Percentiles rank a stretch among this genome's conserved stretches.
Conservation (phyloP, 2,888 invertebrate species). For the Plagodis dolabraria region DNA sequence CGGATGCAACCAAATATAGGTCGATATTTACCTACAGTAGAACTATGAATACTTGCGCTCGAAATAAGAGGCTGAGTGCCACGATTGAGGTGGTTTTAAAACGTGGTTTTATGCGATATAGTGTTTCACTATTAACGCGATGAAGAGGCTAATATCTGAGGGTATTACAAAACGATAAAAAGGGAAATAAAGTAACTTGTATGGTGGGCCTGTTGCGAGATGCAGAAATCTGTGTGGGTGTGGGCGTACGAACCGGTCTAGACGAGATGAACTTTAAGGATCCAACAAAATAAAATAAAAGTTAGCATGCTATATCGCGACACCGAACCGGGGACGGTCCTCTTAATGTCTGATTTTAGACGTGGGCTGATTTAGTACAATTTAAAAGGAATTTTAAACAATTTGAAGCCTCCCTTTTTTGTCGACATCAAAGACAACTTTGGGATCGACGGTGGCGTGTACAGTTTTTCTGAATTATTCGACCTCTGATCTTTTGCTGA, state of each 20-base stretch:
- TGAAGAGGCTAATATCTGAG: conserved; percentile 67
- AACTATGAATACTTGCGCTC: conserved; percentile 14
- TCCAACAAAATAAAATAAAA: conserved; percentile 78
- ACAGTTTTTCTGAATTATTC: conserved; percentile 18
- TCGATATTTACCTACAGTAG: conserved; percentile 1
- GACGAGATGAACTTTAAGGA: conserved; percentile 82
- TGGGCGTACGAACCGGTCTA: conserved; percentile 79
- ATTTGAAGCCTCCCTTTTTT: conserved; percentile 32
- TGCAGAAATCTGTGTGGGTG: conserved; percentile 82
- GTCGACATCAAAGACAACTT: conserved; percentile 33
- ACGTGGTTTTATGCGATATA: conserved; percentile 52
- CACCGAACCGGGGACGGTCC: conserved; percentile 62
- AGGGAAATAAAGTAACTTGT: conserved; percentile 79
- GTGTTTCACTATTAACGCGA: conserved; percentile 70
- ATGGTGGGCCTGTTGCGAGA: conserved; percentile 79
- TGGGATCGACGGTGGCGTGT: conserved; percentile 18
- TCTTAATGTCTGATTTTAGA: conserved; percentile 64
- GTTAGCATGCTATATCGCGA: conserved; percentile 63
- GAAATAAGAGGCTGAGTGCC: conserved; percentile 16
- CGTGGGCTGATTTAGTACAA: conserved; percentile 46
- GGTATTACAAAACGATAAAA: conserved; percentile 79
- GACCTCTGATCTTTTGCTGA: conserved; percentile 11
- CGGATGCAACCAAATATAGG: conserved; percentile 15
- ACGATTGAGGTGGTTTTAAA: conserved; percentile 41
- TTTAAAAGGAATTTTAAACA: conserved; percentile 40